Evolutionary conservation across 2,888 invertebrate genomes (phyloP).

Genomic region (Onchidella celtica): DNA sequence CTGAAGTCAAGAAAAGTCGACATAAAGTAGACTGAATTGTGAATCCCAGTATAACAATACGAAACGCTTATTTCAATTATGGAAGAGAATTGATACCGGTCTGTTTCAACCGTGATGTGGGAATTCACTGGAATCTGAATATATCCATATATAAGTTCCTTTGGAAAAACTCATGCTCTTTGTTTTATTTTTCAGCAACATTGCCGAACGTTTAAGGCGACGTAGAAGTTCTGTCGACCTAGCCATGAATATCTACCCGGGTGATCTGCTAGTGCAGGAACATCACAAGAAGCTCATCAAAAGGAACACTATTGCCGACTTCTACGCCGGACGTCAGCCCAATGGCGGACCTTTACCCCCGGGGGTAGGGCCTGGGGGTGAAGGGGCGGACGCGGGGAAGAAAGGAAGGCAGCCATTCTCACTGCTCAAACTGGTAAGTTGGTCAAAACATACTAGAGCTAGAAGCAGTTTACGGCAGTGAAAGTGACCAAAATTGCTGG

Average conservation of each 20-base stretch:
- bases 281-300: conserved; percentile 77
- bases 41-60: no score
- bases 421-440: conserved; percentile 71
- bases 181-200: conserved; percentile 66
- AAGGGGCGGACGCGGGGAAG: conserved; percentile 63
- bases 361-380: conserved; percentile 18
- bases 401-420: conserved; percentile 75
- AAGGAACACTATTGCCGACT: conserved; percentile 78
- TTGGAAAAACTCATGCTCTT: no score
- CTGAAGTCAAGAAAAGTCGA: no score
- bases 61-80: no score
- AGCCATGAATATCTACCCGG: conserved; percentile 76
- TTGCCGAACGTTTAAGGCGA: conserved; percentile 68
- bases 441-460: no score
- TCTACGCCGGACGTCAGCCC: conserved; percentile 70
- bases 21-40: no score
- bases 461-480: no score
- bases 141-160: no score
- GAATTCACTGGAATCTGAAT: no score
- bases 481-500: no score
- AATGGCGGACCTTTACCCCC: conserved; percentile 50
- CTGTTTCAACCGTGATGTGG: no score
- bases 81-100: no score
- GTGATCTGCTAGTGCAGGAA: conserved; percentile 76
- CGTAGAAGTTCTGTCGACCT: conserved; percentile 76